Conservation (phyloP, 2,113 vertebrate species). For the Tragelaphus scriptus region DNA sequence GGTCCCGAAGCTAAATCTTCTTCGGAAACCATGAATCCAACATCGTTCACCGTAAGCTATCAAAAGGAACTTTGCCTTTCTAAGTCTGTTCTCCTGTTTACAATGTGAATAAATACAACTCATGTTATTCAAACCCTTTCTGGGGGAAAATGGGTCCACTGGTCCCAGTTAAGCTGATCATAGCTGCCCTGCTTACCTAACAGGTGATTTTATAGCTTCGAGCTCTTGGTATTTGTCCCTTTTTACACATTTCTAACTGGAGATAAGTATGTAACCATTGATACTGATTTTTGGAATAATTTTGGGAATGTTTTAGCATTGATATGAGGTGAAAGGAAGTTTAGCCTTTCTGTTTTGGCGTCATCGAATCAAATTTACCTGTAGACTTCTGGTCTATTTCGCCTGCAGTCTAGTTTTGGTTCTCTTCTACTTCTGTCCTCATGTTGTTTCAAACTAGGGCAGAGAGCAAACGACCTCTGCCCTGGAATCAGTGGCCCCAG, state of each 20-base stretch:
- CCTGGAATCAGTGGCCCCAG: not conserved
- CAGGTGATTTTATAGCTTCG: not conserved
- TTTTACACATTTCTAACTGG: not conserved
- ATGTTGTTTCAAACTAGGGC: not conserved
- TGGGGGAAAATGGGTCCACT: not conserved
- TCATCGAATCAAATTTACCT: not conserved
- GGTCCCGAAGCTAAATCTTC: not conserved
- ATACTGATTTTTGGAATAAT: not conserved
- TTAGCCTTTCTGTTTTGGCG: not conserved
- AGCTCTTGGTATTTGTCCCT: not conserved
- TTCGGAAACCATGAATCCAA: not conserved
- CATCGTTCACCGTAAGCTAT: not conserved
- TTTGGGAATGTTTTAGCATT: not conserved
- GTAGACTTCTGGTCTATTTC: not conserved
- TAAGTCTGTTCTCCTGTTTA: not conserved
- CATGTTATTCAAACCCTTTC: not conserved
- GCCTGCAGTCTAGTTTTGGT: not conserved
- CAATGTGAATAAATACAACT: not conserved
- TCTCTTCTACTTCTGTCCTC: not conserved
- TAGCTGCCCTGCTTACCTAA: not conserved
- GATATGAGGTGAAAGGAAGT: not conserved
- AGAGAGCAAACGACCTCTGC: not conserved
- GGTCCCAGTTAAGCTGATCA: not conserved
- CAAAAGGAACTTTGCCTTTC: not conserved
- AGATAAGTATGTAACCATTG: not conserved